Evolutionary conservation across 2,888 invertebrate species (phyloP).

Genomic region (Polydrusus cervinus): DNA sequence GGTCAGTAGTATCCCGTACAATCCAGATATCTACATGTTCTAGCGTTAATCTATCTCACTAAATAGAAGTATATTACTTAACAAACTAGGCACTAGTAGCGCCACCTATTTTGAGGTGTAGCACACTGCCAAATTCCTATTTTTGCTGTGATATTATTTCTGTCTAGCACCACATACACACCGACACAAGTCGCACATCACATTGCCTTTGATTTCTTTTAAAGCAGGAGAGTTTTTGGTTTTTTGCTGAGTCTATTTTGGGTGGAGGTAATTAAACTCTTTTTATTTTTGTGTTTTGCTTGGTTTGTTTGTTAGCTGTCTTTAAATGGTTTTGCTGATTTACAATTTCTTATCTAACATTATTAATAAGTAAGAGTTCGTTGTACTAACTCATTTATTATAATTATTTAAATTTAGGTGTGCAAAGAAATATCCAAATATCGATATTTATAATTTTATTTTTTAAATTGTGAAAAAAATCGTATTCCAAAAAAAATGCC

Average conservation of each 20-base stretch:
- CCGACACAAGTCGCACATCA: conserved; percentile 50
- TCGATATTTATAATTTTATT: no score
- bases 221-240: conserved; percentile 54
- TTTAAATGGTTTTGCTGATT: background rate
- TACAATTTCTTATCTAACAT: background rate
- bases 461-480: no score
- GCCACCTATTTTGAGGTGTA: conserved; percentile 33
- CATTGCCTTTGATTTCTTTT: conserved; percentile 56
- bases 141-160: conserved; percentile 48
- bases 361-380: conserved; percentile 17
- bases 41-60: conserved; percentile 34
- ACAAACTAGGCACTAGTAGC: conserved; percentile 26
- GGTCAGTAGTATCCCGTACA: conserved; percentile 75
- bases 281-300: conserved; percentile 45
- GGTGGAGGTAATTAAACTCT: conserved; percentile 66
- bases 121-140: conserved; percentile 31
- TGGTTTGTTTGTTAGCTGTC: conserved; percentile 30
- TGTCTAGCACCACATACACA: conserved; percentile 45
- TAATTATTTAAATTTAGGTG: no score
- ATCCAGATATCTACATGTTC: conserved; percentile 62
- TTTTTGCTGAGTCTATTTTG: conserved; percentile 48
- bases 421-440: no score
- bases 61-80: conserved; percentile 34
- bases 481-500: no score
- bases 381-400: no score